These are phyloP conservation scores for Nesospiza acunhae DNA, from an alignment of 2,113 vertebrate genomes.

Conservation along the genomic window DNA sequence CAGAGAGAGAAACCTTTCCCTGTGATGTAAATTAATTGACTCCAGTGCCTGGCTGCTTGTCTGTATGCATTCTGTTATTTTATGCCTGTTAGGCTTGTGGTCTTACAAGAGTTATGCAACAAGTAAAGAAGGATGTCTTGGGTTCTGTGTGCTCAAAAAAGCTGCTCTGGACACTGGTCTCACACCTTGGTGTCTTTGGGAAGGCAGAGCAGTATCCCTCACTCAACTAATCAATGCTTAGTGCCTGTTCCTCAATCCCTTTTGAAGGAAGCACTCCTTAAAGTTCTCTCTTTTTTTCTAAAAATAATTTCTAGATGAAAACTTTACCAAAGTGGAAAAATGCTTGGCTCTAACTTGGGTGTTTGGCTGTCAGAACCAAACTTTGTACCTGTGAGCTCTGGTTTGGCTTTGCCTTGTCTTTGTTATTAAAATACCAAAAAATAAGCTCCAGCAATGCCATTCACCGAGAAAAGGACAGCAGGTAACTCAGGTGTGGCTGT, in stretches of 20 bases:
- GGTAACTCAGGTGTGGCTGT: neutral
- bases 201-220: neutral
- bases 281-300: neutral
- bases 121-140: neutral
- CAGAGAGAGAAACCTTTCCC: neutral
- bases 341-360: neutral
- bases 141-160: neutral
- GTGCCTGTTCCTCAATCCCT: neutral
- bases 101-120: conserved; percentile 23
- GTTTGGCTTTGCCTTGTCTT: neutral
- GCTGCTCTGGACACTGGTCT: neutral
- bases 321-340: neutral
- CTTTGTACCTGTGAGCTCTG: neutral
- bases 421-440: neutral
- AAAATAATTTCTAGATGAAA: neutral
- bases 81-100: neutral
- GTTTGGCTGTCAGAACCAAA: neutral
- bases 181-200: neutral
- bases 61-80: neutral
- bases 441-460: neutral
- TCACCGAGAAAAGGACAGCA: neutral
- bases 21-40: neutral
- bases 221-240: neutral
- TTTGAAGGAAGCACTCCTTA: neutral
- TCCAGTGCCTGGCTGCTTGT: neutral